Conservation (phyloP, 2,113 vertebrate species). For the Cyanoramphus novaezelandiae region DNA sequence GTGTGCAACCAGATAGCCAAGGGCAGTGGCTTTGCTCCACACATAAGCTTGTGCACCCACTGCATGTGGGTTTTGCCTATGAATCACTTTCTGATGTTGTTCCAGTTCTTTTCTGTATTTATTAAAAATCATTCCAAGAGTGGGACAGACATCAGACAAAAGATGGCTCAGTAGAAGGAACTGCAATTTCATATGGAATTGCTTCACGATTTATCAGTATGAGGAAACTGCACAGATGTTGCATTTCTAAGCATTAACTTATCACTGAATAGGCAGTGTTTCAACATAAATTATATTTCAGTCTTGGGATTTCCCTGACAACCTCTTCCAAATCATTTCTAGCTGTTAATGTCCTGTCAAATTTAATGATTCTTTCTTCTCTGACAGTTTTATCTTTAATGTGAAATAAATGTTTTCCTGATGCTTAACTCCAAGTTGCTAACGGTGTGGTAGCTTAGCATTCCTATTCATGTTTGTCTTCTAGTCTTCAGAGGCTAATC, state of each 20-base stretch:
- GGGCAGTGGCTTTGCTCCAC: not conserved
- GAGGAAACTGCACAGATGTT: not conserved
- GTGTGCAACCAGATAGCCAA: not conserved
- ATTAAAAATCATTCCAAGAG: not conserved
- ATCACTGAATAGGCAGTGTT: not conserved
- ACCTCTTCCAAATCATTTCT: slow-evolving; percentile 23
- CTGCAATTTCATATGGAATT: not conserved
- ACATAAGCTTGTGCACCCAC: not conserved
- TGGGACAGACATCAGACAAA: not conserved
- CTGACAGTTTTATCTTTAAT: not conserved
- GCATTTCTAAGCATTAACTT: not conserved
- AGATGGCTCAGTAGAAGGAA: not conserved
- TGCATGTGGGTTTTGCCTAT: not conserved
- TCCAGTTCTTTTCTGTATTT: not conserved
- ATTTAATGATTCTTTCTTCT: slow-evolving; percentile 22
- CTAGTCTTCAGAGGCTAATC: not conserved
- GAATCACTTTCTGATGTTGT: slow-evolving; percentile 19
- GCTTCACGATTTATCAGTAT: not conserved
- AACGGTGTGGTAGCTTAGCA: not conserved
- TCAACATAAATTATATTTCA: slow-evolving; percentile 12
- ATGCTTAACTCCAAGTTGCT: not conserved
- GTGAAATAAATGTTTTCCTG: slow-evolving; percentile 53
- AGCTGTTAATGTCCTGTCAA: slow-evolving; percentile 31
- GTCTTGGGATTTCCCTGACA: slow-evolving; percentile 43
- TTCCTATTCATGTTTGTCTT: not conserved